Conservation (phyloP, 1,140 invertebrate genomes). For the Drosophila lowei region DNA sequence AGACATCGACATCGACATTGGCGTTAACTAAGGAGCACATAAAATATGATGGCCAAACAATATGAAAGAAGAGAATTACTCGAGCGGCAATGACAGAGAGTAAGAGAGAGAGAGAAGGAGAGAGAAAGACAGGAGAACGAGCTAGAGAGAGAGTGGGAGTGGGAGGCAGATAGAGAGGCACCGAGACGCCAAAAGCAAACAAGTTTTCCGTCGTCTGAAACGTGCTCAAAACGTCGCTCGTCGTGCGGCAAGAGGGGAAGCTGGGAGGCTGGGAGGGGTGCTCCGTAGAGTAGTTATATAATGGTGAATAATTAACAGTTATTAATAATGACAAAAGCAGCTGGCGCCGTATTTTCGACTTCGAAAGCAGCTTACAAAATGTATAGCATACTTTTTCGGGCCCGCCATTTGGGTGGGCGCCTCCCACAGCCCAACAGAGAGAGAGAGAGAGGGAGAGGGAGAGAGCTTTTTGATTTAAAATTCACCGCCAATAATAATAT, state of each 20-base stretch:
- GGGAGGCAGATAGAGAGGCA: no score
- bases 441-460: not conserved
- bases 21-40: slow-evolving; percentile 75
- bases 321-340: slow-evolving; percentile 82
- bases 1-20: slow-evolving; percentile 24
- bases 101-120: not conserved
- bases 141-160: no score
- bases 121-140: not conserved
- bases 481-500: slow-evolving; percentile 79
- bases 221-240: slow-evolving; percentile 33
- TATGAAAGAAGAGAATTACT: slow-evolving; percentile 66
- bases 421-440: no score
- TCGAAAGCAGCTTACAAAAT: slow-evolving; percentile 58
- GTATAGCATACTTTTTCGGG: slow-evolving; percentile 59
- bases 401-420: not conserved
- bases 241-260: no score
- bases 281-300: slow-evolving; percentile 39
- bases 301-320: slow-evolving; percentile 82
- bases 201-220: slow-evolving; percentile 24
- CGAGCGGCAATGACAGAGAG: slow-evolving; percentile 35
- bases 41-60: slow-evolving; percentile 72
- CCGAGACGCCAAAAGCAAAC: not conserved
- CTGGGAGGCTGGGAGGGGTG: no score
- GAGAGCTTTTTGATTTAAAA: slow-evolving; percentile 72
- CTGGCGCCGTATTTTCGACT: slow-evolving; percentile 49